Conservation (phyloP, 2,888 invertebrate genomes). For the Apamea crenata region DNA sequence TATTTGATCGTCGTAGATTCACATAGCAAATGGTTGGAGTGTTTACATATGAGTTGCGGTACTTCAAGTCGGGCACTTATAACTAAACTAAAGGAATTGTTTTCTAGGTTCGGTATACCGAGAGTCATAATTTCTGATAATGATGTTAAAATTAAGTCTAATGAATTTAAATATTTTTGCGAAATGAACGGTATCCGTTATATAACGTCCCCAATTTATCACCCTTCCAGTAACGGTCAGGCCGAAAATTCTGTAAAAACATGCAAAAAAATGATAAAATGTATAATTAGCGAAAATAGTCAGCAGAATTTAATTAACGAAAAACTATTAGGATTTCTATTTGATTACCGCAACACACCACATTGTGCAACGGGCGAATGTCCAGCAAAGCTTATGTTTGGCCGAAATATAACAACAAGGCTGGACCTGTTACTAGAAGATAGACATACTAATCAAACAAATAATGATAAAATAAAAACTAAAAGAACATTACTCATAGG, state of each 20-base stretch:
- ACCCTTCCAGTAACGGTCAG: conserved; percentile 15
- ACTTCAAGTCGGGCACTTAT: conserved; percentile 18
- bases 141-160: conserved; percentile 22
- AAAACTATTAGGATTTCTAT: conserved; percentile 1
- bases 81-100: conserved; percentile 13
- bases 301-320: background rate
- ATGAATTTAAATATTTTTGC: conserved; percentile 19
- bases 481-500: background rate
- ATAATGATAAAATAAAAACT: background rate
- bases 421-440: background rate
- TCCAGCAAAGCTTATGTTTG: conserved; percentile 18
- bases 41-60: conserved; percentile 19
- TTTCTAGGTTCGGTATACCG: conserved; percentile 27
- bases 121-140: conserved; percentile 15
- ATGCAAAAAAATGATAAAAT: conserved; percentile 12
- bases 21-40: conserved; percentile 27
- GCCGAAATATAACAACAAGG: conserved; percentile 19
- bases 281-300: background rate
- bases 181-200: conserved; percentile 13
- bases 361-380: conserved; percentile 21
- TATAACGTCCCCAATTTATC: conserved; percentile 20
- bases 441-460: background rate
- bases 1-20: conserved; percentile 23
- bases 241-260: conserved; percentile 20
- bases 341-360: conserved; percentile 6